Base-by-base conservation (phyloP, 2,888 invertebrate genomes). In the Tribolium freemani region DNA sequence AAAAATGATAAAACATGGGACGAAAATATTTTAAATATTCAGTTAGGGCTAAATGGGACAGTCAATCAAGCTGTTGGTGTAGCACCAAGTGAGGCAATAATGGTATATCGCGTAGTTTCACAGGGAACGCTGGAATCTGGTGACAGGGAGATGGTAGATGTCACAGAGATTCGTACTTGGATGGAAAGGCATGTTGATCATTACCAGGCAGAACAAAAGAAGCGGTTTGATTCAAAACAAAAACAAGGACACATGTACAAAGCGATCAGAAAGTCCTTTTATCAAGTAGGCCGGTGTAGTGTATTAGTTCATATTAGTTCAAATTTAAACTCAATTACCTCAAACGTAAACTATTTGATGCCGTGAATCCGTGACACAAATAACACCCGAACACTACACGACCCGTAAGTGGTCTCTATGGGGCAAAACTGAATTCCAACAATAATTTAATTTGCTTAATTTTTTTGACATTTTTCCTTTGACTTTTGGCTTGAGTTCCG, bases 51-150 rank as follows among this genome's bases (percentile, higher is more conserved):
- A 2, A 73, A 71, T 48, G 64, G 61, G 5, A 73, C 69, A 1
- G 9, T 72, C 13, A 72, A 69, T 21, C 4, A 61, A 30, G 75
- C 75, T 2, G 21, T 76, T 45, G 75, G 70, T 6, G 57, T 67
- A 11, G 30, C 76, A 6, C 75, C 74, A 1, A 74, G 74, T 30
- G 71, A 77, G 45, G 75, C 64, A 10, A 56, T 77, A 48, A 46
- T 77, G 50, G 77, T 75, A 5, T 74, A 68, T 30, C 45, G 75
- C 11, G 78, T 78, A 1, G 13, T 66, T 11, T 3, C 31, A 0
- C 5, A 31, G 4, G 30, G 66, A 1, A 3, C 11, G 5, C 6
- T 53, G 21, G 21, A 9, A 53, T 1, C 53, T 20, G 60, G n/a
- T 30, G 11, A 45, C 16, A 13, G 13, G 9, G 51, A 68, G 5